Base-by-base conservation (phyloP, 2,113 vertebrate genomes). In the Caloenas nicobarica region DNA sequence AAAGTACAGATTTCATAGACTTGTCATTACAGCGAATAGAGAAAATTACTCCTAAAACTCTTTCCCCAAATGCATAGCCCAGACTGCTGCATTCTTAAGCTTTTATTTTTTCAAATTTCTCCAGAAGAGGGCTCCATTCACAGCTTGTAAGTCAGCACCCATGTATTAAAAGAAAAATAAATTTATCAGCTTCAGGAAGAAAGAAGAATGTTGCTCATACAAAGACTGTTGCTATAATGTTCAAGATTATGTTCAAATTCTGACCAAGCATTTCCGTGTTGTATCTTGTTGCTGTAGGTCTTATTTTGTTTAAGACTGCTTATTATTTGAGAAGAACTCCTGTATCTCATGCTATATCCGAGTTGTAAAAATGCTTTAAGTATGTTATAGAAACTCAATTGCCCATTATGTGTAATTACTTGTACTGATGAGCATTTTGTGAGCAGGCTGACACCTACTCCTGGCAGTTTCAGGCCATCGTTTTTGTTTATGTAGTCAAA, bases 91-190 rank as follows among this genome's bases (percentile, higher is more conserved):
- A 79, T 79, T 84, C 61, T 79, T 54, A 51, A 88, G 64, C 53
- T 96, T 90, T 86, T 26, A 90, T 79, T 96, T 97, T 94, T 90
- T 82, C 87, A 79, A 40, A 54, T 97, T 97, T 97, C 97, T 98
- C 98, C 98, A 98, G 98, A 98, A 98, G 98, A 98, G 98, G 98
- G 98, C 98, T 97, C 98, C 97, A 96, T 97, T 81, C 78, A 95
- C 98, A 98, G 96, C 95, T 48, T 93, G 93, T 97, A 97, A 97
- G 94, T 81, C 69, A 93, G 93, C 50, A 71, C 61, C 38, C 48
- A 92, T n/a, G 78, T 95, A 81, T 44, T 86, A 85, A 94, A 91
- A 95, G 81, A 81, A 81, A 66, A 94, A 88, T 38, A 78, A 91
- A 60, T 34, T 19, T 51, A 53, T 51, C 78, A 80, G 81, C 90